Conservation (phyloP, 1,140 invertebrate species). For the Drosophila biarmipes region DNA sequence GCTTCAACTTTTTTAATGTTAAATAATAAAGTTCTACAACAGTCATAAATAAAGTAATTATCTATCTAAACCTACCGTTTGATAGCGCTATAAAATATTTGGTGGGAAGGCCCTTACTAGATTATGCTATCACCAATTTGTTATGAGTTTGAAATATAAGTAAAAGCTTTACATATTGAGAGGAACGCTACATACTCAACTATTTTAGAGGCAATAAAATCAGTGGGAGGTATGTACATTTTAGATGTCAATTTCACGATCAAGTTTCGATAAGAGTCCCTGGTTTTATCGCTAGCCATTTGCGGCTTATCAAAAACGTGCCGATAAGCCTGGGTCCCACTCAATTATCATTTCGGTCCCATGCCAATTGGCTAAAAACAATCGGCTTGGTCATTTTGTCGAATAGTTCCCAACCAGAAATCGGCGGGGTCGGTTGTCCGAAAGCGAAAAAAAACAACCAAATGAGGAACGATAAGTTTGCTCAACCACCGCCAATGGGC, state of each 20-base stretch:
- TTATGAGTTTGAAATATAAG: not conserved
- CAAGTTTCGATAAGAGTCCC: slow-evolving; percentile 9
- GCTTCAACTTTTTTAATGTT: not conserved
- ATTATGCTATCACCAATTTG: not conserved
- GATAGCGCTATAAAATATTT: not conserved
- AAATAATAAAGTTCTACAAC: not conserved
- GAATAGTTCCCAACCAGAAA: slow-evolving; percentile 15
- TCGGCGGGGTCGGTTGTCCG: not conserved
- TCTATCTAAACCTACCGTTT: not conserved
- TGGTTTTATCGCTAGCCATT: slow-evolving; percentile 23
- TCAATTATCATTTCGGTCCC: slow-evolving; percentile 11
- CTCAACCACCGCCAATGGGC: slow-evolving; percentile 1
- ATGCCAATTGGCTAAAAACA: slow-evolving; percentile 15
- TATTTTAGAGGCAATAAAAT: not conserved
- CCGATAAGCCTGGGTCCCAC: slow-evolving; percentile 12
- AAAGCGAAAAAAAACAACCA: not conserved
- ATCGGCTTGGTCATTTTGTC: slow-evolving; percentile 3
- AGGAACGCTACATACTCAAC: not conserved
- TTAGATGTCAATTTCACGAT: not conserved
- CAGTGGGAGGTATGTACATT: not conserved
- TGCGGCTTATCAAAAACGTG: slow-evolving; percentile 18
- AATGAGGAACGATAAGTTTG: slow-evolving; percentile 18
- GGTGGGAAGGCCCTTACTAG: not conserved
- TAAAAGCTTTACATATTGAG: not conserved
- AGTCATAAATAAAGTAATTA: not conserved